Evolutionary conservation across 2,113 vertebrate genomes (phyloP).

Genomic region (Albula goreensis): DNA sequence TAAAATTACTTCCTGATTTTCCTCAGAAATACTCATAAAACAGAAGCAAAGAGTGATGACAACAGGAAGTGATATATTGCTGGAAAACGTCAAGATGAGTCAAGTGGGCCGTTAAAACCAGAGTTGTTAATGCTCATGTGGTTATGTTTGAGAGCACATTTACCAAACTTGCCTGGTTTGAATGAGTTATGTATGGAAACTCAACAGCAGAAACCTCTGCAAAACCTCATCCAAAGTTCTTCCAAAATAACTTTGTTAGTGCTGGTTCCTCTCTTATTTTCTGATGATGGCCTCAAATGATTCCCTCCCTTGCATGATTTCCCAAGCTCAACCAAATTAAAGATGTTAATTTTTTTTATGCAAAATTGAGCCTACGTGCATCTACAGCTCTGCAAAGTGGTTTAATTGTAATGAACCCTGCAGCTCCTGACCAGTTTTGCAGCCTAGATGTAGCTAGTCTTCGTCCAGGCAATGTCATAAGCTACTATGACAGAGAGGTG

Average conservation of each 20-base stretch:
- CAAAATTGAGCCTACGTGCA: too few species aligned
- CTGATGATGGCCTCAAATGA: background rate
- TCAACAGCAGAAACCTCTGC: too few species aligned
- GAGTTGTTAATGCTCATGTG: background rate
- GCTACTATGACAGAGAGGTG: background rate
- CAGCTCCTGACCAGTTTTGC: too few species aligned
- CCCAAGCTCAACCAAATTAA: background rate
- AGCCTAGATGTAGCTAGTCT: background rate
- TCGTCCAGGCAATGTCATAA: background rate
- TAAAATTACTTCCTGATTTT: too few species aligned
- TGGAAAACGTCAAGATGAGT: too few species aligned
- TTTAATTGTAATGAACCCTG: too few species aligned
- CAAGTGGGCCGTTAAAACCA: background rate
- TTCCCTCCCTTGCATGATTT: background rate
- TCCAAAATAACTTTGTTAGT: background rate
- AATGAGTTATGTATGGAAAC: background rate
- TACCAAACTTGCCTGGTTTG: background rate
- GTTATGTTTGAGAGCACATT: background rate
- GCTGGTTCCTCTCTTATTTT: background rate
- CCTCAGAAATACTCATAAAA: too few species aligned
- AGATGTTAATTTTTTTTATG: too few species aligned
- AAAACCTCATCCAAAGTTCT: too few species aligned
- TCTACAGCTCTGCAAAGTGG: too few species aligned
- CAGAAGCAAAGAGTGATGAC: too few species aligned
- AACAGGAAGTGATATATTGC: too few species aligned